Evolutionary conservation across 2,113 vertebrate species (phyloP).

Genomic region (Ptyas mucosa): DNA sequence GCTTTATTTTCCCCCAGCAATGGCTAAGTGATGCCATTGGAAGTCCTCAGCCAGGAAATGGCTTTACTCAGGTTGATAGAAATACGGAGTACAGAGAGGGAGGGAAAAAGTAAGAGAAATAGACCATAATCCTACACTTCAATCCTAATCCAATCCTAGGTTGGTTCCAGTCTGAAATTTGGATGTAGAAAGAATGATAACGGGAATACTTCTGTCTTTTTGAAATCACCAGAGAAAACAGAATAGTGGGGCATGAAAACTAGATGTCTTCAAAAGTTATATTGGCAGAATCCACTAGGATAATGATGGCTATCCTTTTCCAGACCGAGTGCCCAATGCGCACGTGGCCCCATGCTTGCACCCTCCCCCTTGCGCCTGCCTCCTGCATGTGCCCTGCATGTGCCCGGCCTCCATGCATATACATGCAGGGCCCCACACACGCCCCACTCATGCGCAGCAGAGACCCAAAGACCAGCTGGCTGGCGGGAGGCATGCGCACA

Average conservation of each 20-base stretch:
- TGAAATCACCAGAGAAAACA: background rate
- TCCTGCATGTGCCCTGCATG: no score
- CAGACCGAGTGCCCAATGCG: no score
- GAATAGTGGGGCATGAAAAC: background rate
- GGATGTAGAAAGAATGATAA: background rate
- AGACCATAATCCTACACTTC: background rate
- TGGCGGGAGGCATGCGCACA: no score
- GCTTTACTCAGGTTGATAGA: background rate
- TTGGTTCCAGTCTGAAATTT: background rate
- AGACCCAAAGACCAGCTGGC: no score
- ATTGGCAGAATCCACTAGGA: no score
- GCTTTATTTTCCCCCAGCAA: background rate
- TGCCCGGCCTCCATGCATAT: no score
- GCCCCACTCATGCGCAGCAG: no score
- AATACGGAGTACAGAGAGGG: background rate
- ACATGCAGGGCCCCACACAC: no score
- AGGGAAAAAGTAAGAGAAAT: background rate
- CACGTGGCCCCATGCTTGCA: no score
- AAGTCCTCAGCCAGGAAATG: background rate
- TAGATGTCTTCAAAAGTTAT: background rate
- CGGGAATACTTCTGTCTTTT: background rate
- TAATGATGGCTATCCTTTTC: no score
- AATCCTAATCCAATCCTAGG: background rate
- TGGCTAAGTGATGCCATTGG: background rate
- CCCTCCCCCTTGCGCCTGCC: no score